A percentile compares a stretch with the other conserved stretches of the same genome.
Conservation (phyloP, 2,888 invertebrate species). For the Cepaea hortensis region DNA sequence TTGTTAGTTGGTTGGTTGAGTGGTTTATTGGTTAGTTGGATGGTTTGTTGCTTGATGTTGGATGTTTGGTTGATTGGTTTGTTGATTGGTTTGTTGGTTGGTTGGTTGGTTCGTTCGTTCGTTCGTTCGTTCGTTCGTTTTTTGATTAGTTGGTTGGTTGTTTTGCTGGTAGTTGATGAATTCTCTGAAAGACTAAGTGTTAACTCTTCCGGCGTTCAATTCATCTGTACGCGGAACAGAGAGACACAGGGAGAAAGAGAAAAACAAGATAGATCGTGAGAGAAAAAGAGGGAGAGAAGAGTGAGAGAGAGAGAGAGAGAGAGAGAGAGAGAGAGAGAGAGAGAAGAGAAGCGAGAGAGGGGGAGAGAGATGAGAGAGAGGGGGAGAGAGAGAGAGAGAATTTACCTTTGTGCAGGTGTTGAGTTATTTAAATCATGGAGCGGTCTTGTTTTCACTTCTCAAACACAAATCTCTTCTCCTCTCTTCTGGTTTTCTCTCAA, state of each 20-base stretch:
- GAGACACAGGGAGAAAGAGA: neutral
- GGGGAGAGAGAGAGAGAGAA: constrained; percentile 6
- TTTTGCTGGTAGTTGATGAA: no score
- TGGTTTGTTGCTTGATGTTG: no score
- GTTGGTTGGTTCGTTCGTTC: no score
- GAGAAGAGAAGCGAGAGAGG: constrained; percentile 12
- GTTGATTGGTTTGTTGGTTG: no score
- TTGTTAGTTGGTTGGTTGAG: no score
- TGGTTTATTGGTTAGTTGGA: no score
- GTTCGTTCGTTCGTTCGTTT: no score
- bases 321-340: neutral
- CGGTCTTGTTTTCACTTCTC: neutral
- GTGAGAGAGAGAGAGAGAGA: neutral
- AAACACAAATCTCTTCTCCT: neutral
- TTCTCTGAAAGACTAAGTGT: no score
- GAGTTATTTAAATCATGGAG: neutral
- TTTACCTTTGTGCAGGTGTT: neutral
- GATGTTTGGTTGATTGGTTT: no score
- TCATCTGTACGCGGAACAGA: neutral
- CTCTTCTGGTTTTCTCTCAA: neutral
- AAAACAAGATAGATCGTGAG: neutral
- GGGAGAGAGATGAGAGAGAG: constrained; percentile 3
- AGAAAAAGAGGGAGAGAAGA: neutral
- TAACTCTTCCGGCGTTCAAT: no score
- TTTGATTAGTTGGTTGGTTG: no score